phyloP scores from a whole-genome alignment of 2,888 invertebrate genomes.

The Drosophila lacicola region DNA sequence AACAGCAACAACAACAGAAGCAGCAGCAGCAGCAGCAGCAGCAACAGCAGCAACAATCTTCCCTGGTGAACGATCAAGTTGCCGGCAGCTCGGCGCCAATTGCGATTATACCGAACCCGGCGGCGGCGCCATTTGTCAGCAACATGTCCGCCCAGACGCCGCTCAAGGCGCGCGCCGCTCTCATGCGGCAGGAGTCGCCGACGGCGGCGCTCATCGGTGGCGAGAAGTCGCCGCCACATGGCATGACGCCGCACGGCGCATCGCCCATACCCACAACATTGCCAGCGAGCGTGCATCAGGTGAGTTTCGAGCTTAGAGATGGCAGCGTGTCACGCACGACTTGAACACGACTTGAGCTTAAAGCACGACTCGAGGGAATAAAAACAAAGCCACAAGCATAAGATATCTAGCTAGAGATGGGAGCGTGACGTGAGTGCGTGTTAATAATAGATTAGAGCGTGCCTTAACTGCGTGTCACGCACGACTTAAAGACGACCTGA shows the following conservation, averaged over 20 bases:
- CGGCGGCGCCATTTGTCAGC: conserved; percentile 79
- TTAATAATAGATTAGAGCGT: too few species aligned
- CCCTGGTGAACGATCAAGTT: conserved; percentile 47
- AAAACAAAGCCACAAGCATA: too few species aligned
- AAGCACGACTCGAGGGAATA: too few species aligned
- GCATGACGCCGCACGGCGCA: conserved; percentile 85
- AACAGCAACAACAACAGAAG: conserved; percentile 45
- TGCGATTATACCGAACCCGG: conserved; percentile 73
- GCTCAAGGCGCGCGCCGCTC: conserved; percentile 76
- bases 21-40: conserved; percentile 70
- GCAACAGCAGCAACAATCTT: conserved; percentile 68
- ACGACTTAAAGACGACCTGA: too few species aligned
- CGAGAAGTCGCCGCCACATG: conserved; percentile 85
- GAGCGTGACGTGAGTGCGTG: too few species aligned
- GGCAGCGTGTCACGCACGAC: too few species aligned
- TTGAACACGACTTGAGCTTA: too few species aligned
- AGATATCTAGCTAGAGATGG: too few species aligned
- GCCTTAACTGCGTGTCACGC: too few species aligned
- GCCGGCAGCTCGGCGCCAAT: conserved; percentile 65
- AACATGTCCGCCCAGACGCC: conserved; percentile 81
- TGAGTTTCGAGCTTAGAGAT: conserved; percentile 40
- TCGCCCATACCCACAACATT: conserved; percentile 85
- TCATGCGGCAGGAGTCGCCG: conserved; percentile 83
- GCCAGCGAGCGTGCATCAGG: conserved; percentile 85
- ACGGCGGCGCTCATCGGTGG: conserved; percentile 73